Base-by-base conservation (phyloP, 2,888 invertebrate species). In the Hybos culiciformis region DNA sequence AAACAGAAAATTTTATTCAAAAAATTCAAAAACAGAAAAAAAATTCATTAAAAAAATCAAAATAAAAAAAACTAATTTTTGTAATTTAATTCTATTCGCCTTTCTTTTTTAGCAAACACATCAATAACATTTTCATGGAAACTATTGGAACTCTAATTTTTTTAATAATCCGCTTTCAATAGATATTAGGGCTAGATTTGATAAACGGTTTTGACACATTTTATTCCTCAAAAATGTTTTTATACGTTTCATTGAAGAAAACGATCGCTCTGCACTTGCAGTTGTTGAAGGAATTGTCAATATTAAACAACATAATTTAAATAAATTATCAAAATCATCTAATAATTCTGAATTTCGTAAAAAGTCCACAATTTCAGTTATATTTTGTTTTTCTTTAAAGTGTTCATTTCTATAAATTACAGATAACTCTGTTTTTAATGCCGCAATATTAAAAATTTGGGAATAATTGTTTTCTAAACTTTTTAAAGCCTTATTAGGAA, bases 161-260 rank as follows among this genome's bases (percentile, higher is more conserved):
- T 38, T 2, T 24, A 38, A 24, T 11, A 38, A 20, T 2, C 1
- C 3, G 11, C 24, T 38, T 38, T 38, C 38, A 24, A 38, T 38
- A n/a, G 24, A 38, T 12, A 38, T 38, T 17, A 38, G 15, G n/a
- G 38, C 38, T 38, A 38, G 24, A 38, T 26, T 38, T 20, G 38
- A 38, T 15, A 38, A 14, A 12, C 37, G 21, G 15, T 11, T 14
- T 38, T 38, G 24, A 7, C 7, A 14, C 5, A 14, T 15, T 23
- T 20, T 38, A 24, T 38, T 38, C 17, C 26, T 38, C 14, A 38
- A 17, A 26, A 38, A 24, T 14, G 38, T 38, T 38, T 38, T 38
- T 12, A 38, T 38, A n/a, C 38, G n/a, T 15, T 38, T 38, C 14
- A 38, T 17, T 24, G 24, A 24, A 12, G 38, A 38, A 24, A 24